Percentiles rank a stretch among this genome's conserved stretches.
Conservation (phyloP, 2,797 vertebrate genomes). For the Phataginus tetradactyla region DNA sequence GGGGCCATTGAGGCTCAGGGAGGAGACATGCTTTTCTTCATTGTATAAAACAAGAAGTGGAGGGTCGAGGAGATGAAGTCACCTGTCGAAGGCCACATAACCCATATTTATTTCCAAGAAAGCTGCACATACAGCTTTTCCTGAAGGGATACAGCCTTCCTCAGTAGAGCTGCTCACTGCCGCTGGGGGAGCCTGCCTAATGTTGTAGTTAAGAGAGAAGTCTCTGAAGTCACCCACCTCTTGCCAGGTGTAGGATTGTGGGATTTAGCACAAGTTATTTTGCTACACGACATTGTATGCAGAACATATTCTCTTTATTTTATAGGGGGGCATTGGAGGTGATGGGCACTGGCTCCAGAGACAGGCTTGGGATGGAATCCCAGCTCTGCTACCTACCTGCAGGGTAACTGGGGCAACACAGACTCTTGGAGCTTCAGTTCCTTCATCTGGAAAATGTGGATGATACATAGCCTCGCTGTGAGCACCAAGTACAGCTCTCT, state of each 20-base stretch:
- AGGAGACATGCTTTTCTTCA: background rate
- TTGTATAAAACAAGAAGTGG: background rate
- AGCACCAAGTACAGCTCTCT: background rate
- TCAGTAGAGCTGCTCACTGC: background rate
- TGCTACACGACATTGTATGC: background rate
- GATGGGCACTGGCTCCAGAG: background rate
- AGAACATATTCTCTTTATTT: background rate
- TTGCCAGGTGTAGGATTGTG: background rate
- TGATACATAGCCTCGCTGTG: rapidly evolving
- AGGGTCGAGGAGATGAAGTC: background rate
- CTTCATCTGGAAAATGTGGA: background rate
- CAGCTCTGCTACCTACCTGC: background rate
- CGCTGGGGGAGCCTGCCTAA: too few species aligned
- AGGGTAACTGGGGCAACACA: too few species aligned
- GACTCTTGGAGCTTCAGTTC: background rate
- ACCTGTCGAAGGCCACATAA: background rate
- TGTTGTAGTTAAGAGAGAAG: rapidly evolving
- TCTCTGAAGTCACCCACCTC: background rate
- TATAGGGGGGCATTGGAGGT: background rate
- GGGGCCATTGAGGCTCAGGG: background rate
- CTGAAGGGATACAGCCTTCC: background rate
- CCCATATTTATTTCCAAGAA: background rate
- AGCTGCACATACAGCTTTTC: background rate
- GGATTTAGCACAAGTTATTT: background rate
- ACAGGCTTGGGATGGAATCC: background rate